These are phyloP conservation scores for Hypomecis punctinalis DNA, from an alignment of 2,888 invertebrate genomes.

Conservation along the genomic window DNA sequence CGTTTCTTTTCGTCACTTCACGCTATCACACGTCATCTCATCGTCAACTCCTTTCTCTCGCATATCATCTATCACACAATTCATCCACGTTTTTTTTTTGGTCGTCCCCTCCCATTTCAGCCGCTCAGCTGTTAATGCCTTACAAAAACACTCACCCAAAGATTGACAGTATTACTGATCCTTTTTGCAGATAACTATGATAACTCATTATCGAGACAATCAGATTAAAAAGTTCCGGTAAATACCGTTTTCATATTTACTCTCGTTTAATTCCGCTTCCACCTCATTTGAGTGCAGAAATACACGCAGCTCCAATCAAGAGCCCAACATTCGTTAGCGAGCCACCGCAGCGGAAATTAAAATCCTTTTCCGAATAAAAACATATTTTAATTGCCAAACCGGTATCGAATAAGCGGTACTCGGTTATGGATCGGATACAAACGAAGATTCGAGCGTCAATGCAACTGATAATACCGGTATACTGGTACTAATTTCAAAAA, in stretches of 20 bases:
- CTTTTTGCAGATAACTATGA: neutral
- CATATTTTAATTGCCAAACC: conserved; percentile 32
- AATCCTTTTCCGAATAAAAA: conserved; percentile 17
- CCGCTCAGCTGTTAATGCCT: too few relatives aligned
- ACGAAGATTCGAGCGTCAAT: conserved; percentile 28
- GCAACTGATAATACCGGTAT: conserved; percentile 37
- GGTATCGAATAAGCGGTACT: conserved; percentile 22
- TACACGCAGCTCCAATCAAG: conserved; percentile 18
- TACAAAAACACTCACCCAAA: too few relatives aligned
- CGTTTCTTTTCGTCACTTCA: too few relatives aligned
- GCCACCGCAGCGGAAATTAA: conserved; percentile 22
- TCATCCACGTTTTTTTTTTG: too few relatives aligned
- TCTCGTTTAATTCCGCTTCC: conserved; percentile 13
- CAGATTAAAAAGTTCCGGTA: neutral
- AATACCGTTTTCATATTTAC: neutral
- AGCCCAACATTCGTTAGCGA: conserved; percentile 18
- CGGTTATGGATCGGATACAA: conserved; percentile 30
- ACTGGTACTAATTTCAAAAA: conserved; percentile 46
- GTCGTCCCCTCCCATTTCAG: too few relatives aligned
- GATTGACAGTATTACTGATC: too few relatives aligned
- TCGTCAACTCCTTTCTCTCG: too few relatives aligned
- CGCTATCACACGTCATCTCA: too few relatives aligned
- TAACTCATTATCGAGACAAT: neutral
- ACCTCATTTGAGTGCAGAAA: conserved; percentile 6
- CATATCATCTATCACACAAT: too few relatives aligned